Percentiles rank a stretch among this genome's conserved stretches.
Conservation (phyloP, 1,140 invertebrate genomes). For the Trichoplusia ni region DNA sequence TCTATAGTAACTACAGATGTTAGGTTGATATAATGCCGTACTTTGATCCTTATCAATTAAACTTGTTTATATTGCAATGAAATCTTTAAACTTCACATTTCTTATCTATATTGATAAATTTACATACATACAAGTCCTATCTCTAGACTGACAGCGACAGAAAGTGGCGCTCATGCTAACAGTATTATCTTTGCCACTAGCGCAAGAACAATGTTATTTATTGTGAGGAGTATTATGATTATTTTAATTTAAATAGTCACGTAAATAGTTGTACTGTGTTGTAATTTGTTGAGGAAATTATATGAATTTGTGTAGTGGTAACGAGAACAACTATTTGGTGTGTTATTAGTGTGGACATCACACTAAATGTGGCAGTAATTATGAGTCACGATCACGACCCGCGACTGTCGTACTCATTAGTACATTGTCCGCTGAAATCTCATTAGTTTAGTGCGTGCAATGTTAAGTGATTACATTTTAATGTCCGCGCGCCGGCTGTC, state of each 20-base stretch:
- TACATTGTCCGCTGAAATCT: conserved; percentile 76
- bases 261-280: conserved; percentile 40
- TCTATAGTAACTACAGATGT: conserved; percentile 10
- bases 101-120: conserved; percentile 79
- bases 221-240: conserved; percentile 32
- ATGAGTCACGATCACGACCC: conserved; percentile 67
- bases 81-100: conserved; percentile 65
- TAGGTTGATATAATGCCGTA: conserved; percentile 30
- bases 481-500: conserved; percentile 55
- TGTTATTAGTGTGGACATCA: conserved; percentile 49
- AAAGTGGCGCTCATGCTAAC: conserved; percentile 64
- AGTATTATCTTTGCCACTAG: conserved; percentile 61
- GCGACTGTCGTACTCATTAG: conserved; percentile 70
- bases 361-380: conserved; percentile 60
- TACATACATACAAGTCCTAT: conserved; percentile 68
- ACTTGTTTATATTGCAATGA: conserved; percentile 63
- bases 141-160: conserved; percentile 57
- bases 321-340: conserved; percentile 24
- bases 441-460: conserved; percentile 75
- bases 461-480: conserved; percentile 79
- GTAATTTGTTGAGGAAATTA: conserved; percentile 23
- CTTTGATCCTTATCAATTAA: conserved; percentile 56
- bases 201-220: conserved; percentile 51
- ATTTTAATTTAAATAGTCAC: conserved; percentile 36
- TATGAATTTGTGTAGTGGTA: conserved; percentile 18